Evolutionary conservation across 2,888 invertebrate species (phyloP).

Genomic region (Allolobophora icterica): DNA sequence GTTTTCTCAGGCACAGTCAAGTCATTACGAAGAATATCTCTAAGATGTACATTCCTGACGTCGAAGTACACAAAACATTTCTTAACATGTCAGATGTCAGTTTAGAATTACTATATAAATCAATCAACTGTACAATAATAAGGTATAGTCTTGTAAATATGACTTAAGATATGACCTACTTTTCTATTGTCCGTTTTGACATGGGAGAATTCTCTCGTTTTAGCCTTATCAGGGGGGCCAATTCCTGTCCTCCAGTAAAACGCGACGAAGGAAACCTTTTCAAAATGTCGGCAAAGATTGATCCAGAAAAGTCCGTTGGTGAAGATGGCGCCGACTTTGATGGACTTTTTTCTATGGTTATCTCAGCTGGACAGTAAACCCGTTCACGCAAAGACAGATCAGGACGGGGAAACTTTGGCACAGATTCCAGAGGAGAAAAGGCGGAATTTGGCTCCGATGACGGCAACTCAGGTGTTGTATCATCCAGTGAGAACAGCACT

Average conservation of each 20-base stretch:
- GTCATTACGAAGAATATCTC: too few species aligned
- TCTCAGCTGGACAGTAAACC: background rate
- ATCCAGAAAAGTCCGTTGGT: background rate
- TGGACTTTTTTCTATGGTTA: background rate
- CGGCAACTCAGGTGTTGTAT: background rate
- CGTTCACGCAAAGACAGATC: background rate
- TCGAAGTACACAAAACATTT: too few species aligned
- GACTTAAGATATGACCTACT: background rate
- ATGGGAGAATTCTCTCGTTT: background rate
- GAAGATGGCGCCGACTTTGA: background rate
- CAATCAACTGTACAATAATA: background rate
- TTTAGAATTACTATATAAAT: background rate
- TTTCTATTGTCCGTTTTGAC: background rate
- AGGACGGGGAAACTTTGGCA: background rate
- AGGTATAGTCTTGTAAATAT: too few species aligned
- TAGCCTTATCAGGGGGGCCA: background rate
- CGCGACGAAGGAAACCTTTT: background rate
- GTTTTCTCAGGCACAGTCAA: too few species aligned
- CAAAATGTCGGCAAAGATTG: background rate
- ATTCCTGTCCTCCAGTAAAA: background rate
- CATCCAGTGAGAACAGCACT: conserved; percentile 4
- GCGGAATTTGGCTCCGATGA: background rate
- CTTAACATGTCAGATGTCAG: too few species aligned
- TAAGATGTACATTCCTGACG: too few species aligned
- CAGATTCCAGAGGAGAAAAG: background rate